Base-by-base conservation (phyloP, 2,113 vertebrate genomes). In the Psilopsiagon aurifrons region DNA sequence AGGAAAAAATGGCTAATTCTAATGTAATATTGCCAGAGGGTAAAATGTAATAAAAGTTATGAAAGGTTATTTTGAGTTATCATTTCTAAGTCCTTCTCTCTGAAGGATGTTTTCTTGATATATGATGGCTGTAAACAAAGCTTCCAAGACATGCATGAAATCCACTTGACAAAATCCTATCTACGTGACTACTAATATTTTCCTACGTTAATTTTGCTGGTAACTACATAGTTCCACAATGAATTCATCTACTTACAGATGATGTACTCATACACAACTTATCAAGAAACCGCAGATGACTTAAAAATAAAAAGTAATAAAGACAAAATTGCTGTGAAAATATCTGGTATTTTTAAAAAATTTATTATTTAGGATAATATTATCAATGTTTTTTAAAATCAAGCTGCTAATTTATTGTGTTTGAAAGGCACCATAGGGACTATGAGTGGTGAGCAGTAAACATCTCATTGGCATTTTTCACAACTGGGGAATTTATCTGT, bases 401-500 rank as follows among this genome's bases (percentile, higher is more conserved):
- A 83, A 70, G 37, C 23, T 68, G 29, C 28, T 49, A 64, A 66
- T 84, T 60, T 43, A 74, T 76, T 68, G 57, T 77, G 33, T 76
- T 57, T 67, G 62, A 95, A 97, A 97, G 90, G 95, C 95, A 96
- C 88, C 76, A 41, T 37, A 90, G 39, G 37, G 77, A 87, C 41
- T 82, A 29, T 7, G 35, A 86, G 51, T 33, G 39, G 10, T 49
- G 73, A 91, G 59, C n/a, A 78, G 78, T 69, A 84, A 87, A 76
- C 37, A 55, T 29, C 62, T 82, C 54, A 63, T 6, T 59, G 68
- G 49, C 33, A 16, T 46, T 63, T 95, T 78, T 80, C 51, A 84
- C 81, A 90, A n/a, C 66, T 29, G 51, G 49, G 80, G 28, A 84
- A 79, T 91, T 68, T 39, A 44, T n/a, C 63, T 41, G 71, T 86